Conservation (phyloP, 2,113 vertebrate genomes). For the Pachypanchax playfairii region DNA sequence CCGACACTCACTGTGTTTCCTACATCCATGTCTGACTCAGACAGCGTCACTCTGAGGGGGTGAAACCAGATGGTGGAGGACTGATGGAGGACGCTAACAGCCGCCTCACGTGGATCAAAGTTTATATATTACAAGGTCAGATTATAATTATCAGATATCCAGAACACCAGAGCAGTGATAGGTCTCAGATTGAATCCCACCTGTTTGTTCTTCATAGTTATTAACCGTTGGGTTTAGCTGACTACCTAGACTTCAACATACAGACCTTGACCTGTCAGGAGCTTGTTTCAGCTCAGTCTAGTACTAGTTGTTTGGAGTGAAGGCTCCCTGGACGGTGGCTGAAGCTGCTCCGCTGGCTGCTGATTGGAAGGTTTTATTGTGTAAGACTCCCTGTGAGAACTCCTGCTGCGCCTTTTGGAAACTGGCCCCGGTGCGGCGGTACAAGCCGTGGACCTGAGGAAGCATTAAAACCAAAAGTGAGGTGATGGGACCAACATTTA, state of each 20-base stretch:
- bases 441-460: slow-evolving; percentile 88
- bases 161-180: background rate
- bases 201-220: background rate
- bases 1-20: no score
- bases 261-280: slow-evolving; percentile 39
- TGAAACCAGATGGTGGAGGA: slow-evolving; percentile 1
- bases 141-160: background rate
- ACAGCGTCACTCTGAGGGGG: background rate
- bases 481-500: no score
- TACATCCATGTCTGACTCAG: background rate
- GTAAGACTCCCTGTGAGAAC: slow-evolving; percentile 93
- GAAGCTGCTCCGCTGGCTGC: slow-evolving; percentile 81
- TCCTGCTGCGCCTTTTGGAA: slow-evolving; percentile 97
- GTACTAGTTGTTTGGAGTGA: slow-evolving; percentile 81
- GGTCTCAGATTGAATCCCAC: background rate
- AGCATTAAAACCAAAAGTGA: no score
- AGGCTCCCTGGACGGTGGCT: slow-evolving; percentile 82
- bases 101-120: slow-evolving; percentile 40
- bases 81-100: slow-evolving; percentile 3
- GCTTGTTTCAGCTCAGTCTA: background rate
- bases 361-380: slow-evolving; percentile 85
- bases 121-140: slow-evolving; percentile 34
- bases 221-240: slow-evolving; percentile 1
- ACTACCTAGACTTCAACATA: slow-evolving; percentile 31
- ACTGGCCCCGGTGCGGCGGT: slow-evolving; percentile 91